Conservation (phyloP, 2,797 vertebrate genomes). For the Pogonophryne albipinna region DNA sequence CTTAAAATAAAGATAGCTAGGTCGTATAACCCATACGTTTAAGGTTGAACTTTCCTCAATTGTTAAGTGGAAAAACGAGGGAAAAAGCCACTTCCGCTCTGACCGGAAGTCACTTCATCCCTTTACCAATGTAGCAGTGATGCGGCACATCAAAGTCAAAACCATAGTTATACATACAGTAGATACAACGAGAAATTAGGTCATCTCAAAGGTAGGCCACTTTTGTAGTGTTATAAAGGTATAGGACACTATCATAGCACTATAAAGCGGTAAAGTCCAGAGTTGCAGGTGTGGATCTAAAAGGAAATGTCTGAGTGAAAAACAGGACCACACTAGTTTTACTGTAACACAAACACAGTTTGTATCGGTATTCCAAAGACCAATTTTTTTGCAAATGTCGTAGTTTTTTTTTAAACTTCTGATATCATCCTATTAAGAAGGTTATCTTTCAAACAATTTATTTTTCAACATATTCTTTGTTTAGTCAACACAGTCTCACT, state of each 20-base stretch:
- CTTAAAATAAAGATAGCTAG: no score
- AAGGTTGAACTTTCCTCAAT: background rate
- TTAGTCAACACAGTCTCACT: no score
- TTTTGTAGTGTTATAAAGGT: no score
- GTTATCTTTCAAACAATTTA: background rate
- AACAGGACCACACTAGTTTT: background rate
- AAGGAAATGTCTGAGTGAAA: conserved; percentile 91
- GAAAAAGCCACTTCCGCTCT: conserved; percentile 40
- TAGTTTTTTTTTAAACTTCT: background rate
- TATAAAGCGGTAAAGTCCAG: conserved; percentile 30
- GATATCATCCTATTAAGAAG: background rate
- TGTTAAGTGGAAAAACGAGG: background rate
- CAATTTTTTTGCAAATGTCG: background rate
- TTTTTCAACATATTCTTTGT: background rate
- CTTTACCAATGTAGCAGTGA: conserved; percentile 88
- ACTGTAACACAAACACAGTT: background rate
- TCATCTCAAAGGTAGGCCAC: no score
- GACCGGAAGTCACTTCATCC: conserved; percentile 39
- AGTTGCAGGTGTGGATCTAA: conserved; percentile 90
- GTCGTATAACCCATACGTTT: no score
- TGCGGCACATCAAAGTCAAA: conserved; percentile 92
- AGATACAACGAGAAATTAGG: no score
- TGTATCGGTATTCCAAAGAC: background rate
- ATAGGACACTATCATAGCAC: no score
- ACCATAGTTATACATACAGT: background rate